Percentiles rank a stretch among this genome's conserved stretches.
Conservation (phyloP, 2,888 invertebrate species). For the Terebella lapidaria region DNA sequence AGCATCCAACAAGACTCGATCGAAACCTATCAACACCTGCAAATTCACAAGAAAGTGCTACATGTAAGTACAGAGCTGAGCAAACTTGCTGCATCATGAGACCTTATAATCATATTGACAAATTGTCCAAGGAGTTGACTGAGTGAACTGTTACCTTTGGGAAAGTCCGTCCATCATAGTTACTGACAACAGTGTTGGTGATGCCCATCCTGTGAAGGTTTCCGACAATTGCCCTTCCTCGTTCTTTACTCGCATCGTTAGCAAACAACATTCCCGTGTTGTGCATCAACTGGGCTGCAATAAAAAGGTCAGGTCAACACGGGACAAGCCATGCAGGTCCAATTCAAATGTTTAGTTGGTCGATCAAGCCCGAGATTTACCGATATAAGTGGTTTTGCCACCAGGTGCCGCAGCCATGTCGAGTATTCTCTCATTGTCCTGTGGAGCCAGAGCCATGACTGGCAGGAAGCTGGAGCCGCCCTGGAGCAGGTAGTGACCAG, state of each 20-base stretch:
- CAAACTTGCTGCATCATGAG: not conserved
- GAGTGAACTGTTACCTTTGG: conserved; percentile 59
- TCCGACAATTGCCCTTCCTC: conserved; percentile 77
- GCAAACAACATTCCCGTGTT: conserved; percentile 94
- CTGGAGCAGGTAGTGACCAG: conserved; percentile 92
- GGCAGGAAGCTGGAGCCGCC: conserved; percentile 95
- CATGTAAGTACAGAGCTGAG: not conserved
- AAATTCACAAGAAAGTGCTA: not conserved
- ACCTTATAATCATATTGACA: not conserved
- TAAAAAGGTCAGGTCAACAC: not conserved
- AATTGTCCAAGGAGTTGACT: no score
- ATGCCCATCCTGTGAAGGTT: conserved; percentile 96
- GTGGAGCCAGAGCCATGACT: conserved; percentile 95
- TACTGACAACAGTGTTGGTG: conserved; percentile 84
- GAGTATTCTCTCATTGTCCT: conserved; percentile 85
- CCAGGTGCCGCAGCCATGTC: conserved; percentile 99
- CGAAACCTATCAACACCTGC: conserved; percentile 82
- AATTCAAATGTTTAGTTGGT: no score
- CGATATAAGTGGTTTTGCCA: conserved; percentile 95
- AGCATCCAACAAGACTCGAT: conserved; percentile 91
- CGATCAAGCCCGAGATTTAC: no score
- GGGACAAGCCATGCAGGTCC: no score
- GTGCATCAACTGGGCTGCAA: conserved; percentile 77
- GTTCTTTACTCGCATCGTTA: conserved; percentile 87
- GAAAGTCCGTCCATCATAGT: conserved; percentile 83